Base-by-base conservation (phyloP, 2,888 invertebrate species). In the Rosalia funebris region DNA sequence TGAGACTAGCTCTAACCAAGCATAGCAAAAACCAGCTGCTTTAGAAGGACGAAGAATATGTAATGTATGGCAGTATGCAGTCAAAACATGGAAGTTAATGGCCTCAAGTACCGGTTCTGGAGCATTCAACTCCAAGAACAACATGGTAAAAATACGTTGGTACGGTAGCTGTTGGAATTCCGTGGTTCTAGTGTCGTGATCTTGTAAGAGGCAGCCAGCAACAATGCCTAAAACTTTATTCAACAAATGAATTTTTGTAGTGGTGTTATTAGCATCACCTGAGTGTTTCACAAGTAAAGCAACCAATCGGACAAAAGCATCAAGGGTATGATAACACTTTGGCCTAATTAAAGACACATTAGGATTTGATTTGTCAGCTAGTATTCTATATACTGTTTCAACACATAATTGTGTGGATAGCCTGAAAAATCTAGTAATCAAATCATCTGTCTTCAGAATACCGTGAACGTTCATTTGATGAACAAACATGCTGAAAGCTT, bases 81-180 rank as follows among this genome's bases (percentile, higher is more conserved):
- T 96, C 46, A 99, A 86, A 71, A 96, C 91, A 85, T 93, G 95
- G 82, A 92, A 95, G 83, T 95, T 97, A 76, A 99, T 92, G 50
- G 94, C 91, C 82, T 99, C 98, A 48, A 98, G 84, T 9, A 96
- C 91, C 0, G 93, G 91, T 78, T 97, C 98, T 0, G 96, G 93
- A 66, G 93, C 91, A 79, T 96, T 98, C 77, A 99, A 87, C 78
- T 99, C 99, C 63, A 98, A 88, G 83, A 98, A 98, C 41, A 99
- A 86, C 88, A 97, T 96, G 63, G 98, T 92, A 74, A 99, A 91
- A 66, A 99, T 91, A 47, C 99, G 88, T 80, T 99, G 98, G 82
- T 98, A 99, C 0, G 99, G 98, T 75, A 99, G 84, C 82, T 98
- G 98, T 77, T 98, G 97, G 84, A 99, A 99, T 65, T 93, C 94